These are phyloP conservation scores for Steinernema khuongi DNA, from an alignment of 1,140 invertebrate species.

Conservation along the genomic window DNA sequence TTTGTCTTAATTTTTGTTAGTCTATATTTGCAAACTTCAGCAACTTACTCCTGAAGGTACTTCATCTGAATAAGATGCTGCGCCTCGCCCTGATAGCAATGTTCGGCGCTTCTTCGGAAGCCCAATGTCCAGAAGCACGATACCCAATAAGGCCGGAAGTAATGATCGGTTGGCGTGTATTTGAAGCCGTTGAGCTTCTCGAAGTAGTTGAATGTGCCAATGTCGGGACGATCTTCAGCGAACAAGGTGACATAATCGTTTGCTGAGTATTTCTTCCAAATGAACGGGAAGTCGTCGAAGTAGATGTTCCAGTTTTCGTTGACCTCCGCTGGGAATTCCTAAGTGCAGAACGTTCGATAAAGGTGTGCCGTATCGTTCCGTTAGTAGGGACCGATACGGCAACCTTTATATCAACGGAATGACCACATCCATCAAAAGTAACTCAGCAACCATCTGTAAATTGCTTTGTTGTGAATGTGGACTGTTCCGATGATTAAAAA, in stretches of 20 bases:
- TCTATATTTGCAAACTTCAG: neutral
- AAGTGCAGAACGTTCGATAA: conserved; percentile 30
- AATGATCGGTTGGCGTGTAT: conserved; percentile 37
- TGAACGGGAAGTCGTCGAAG: conserved; percentile 70
- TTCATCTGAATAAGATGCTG: conserved; percentile 3
- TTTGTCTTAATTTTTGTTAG: no score
- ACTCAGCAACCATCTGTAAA: no score
- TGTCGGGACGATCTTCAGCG: conserved; percentile 52
- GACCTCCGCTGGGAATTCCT: conserved; percentile 60
- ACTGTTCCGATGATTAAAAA: no score
- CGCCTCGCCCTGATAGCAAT: conserved; percentile 18
- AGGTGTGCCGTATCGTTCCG: neutral
- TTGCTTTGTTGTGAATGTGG: no score
- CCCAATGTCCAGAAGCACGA: conserved; percentile 7
- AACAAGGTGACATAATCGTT: conserved; percentile 45
- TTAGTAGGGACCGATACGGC: neutral
- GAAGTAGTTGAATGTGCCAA: conserved; percentile 58
- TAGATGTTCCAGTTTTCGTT: conserved; percentile 44
- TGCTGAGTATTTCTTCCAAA: conserved; percentile 70
- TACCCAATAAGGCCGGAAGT: conserved; percentile 27
- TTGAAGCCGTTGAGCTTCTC: conserved; percentile 35
- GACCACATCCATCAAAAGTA: no score
- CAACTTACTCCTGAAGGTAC: neutral
- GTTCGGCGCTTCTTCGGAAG: conserved; percentile 15
- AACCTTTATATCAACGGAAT: no score